Evolutionary conservation across 2,888 invertebrate genomes (phyloP).

Genomic region (Thalpophila matura): DNA sequence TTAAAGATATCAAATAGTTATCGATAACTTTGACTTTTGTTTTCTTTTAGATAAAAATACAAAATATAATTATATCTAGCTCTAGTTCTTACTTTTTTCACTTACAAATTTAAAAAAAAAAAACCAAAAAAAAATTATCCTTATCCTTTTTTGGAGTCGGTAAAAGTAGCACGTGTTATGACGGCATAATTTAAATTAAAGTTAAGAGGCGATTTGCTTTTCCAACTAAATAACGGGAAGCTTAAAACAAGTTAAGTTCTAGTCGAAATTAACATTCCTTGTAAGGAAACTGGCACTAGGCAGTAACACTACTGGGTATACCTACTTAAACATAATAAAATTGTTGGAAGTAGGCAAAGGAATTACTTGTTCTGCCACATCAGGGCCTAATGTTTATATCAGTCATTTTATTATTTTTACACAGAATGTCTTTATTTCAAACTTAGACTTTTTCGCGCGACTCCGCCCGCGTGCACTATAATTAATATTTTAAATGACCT

Average conservation of each 20-base stretch:
- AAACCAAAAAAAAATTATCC: too few relatives aligned
- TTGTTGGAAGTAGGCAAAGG: not conserved
- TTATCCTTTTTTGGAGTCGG: too few relatives aligned
- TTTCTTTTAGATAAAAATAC: too few relatives aligned
- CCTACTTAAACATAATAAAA: not conserved
- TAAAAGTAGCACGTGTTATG: not conserved
- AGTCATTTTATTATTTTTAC: not conserved
- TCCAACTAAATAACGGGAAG: not conserved
- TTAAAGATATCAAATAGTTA: too few relatives aligned
- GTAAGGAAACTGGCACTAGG: not conserved
- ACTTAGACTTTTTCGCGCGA: not conserved
- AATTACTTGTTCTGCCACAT: not conserved
- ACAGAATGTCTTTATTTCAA: not conserved
- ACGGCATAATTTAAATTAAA: not conserved
- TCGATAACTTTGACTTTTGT: too few relatives aligned
- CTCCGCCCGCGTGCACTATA: too few relatives aligned
- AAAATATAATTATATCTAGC: too few relatives aligned
- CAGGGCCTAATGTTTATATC: not conserved
- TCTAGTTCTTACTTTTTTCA: too few relatives aligned
- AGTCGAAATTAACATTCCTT: constrained; percentile 19
- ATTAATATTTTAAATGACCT: too few relatives aligned
- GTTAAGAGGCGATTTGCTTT: constrained; percentile 1
- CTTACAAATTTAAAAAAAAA: too few relatives aligned
- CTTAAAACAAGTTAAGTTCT: constrained; percentile 4
- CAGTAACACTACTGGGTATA: not conserved